A percentile compares a stretch with the other conserved stretches of the same genome.
phyloP scores from a whole-genome alignment of 2,113 vertebrate species.

The Corythaixoides concolor region DNA sequence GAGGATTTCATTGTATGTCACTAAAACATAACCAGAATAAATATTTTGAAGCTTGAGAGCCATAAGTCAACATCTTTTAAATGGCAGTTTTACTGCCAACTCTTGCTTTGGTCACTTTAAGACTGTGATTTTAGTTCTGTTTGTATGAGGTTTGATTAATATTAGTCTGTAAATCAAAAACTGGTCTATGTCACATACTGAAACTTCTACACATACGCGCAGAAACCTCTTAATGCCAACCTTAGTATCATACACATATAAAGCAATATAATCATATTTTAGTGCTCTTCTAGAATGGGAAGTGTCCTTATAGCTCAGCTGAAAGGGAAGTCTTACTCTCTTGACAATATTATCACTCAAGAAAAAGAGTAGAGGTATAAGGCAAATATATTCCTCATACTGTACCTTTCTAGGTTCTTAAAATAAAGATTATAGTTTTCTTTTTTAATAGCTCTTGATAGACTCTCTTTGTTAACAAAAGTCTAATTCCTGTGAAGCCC shows the following conservation, averaged over 20 bases:
- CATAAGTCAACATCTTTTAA: neutral
- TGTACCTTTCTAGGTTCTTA: neutral
- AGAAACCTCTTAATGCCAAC: neutral
- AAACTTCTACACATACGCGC: neutral
- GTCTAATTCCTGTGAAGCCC: neutral
- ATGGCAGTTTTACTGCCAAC: neutral
- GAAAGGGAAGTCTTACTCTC: neutral
- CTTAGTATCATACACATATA: neutral
- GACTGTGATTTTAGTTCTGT: neutral
- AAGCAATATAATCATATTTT: neutral
- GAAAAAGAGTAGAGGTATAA: neutral
- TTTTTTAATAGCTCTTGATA: neutral
- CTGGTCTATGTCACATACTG: neutral
- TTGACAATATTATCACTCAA: neutral
- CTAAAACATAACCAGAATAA: neutral
- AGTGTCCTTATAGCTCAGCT: neutral
- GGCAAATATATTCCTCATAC: neutral
- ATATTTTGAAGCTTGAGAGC: neutral
- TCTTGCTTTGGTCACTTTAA: neutral
- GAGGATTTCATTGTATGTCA: neutral
- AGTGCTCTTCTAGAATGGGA: neutral
- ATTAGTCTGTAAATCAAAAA: accelerated
- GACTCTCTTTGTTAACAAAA: neutral
- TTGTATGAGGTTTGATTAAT: neutral
- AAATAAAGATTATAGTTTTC: neutral